Evolutionary conservation across 2,113 vertebrate species (phyloP).

Genomic region (Catharus fuscescens): DNA sequence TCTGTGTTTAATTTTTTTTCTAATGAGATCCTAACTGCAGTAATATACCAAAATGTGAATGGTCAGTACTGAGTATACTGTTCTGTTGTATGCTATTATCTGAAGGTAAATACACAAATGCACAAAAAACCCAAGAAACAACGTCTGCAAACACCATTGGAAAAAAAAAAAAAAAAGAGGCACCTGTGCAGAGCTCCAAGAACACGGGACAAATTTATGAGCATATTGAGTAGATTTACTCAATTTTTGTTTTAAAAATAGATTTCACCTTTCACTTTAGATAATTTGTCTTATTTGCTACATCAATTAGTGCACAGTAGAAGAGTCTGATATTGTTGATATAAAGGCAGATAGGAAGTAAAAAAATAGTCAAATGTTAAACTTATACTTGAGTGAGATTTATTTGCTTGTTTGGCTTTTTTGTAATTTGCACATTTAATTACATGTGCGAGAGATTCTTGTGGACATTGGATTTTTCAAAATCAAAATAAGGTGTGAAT

Average conservation of each 20-base stretch:
- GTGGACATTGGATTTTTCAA: neutral
- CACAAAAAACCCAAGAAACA: neutral
- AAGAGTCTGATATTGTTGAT: neutral
- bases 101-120: neutral
- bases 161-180: neutral
- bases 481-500: neutral
- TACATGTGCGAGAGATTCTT: neutral
- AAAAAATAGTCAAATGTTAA: neutral
- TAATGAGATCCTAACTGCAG: neutral
- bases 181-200: neutral
- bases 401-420: neutral
- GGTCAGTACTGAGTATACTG: neutral
- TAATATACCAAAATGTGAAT: neutral
- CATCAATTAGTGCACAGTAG: neutral
- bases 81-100: neutral
- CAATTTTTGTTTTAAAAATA: neutral
- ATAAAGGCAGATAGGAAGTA: neutral
- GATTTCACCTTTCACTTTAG: neutral
- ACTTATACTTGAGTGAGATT: neutral
- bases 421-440: conserved; percentile 4
- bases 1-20: neutral
- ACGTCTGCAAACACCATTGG: neutral
- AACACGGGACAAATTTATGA: neutral
- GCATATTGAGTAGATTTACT: neutral
- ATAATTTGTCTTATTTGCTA: neutral